phyloP scores from a whole-genome alignment of 2,888 invertebrate species.

The Cryptocheilus praepositus region DNA sequence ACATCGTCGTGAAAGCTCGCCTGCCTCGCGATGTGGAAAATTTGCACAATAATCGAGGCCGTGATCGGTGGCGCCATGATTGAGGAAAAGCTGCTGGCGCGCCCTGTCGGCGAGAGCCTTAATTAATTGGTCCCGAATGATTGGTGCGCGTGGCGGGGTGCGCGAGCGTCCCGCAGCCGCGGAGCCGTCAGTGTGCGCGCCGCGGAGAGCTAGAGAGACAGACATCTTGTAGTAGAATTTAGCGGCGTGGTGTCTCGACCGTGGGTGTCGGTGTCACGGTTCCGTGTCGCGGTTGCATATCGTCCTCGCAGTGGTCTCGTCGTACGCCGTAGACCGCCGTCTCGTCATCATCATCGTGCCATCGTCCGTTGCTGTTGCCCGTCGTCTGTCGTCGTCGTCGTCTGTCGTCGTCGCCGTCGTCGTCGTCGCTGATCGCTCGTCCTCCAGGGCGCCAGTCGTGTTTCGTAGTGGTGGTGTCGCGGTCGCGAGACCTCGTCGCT shows the following conservation, averaged over 20 bases:
- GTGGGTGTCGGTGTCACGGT: conserved; percentile 60
- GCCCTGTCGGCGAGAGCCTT: conserved; percentile 45
- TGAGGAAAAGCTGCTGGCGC: conserved; percentile 33
- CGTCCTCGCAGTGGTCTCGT: conserved; percentile 18
- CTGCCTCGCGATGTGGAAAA: too few relatives aligned
- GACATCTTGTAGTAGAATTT: conserved; percentile 73
- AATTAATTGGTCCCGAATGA: conserved; percentile 69
- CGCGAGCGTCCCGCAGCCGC: conserved; percentile 60
- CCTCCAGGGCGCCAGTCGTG: conserved; percentile 17
- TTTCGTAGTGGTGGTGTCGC: conserved; percentile 31
- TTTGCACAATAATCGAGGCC: too few relatives aligned
- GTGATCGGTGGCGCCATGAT: too few relatives aligned
- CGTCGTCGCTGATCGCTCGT: conserved; percentile 17
- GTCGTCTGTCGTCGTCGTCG: conserved; percentile 25
- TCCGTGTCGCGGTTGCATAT: conserved; percentile 57
- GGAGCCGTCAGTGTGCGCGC: conserved; percentile 70
- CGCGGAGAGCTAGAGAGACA: conserved; percentile 66
- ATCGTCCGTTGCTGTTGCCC: conserved; percentile 8
- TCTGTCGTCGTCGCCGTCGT: conserved; percentile 41
- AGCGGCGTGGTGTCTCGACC: conserved; percentile 68
- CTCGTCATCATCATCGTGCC: conserved; percentile 46
- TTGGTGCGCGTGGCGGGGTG: conserved; percentile 67
- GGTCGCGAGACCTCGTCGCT: conserved; percentile 38
- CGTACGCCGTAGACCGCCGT: conserved; percentile 39
- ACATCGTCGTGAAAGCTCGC: too few relatives aligned